Percentiles rank a stretch among this genome's conserved stretches.
Conservation (phyloP, 2,888 invertebrate genomes). For the Pristionchus japonicus region DNA sequence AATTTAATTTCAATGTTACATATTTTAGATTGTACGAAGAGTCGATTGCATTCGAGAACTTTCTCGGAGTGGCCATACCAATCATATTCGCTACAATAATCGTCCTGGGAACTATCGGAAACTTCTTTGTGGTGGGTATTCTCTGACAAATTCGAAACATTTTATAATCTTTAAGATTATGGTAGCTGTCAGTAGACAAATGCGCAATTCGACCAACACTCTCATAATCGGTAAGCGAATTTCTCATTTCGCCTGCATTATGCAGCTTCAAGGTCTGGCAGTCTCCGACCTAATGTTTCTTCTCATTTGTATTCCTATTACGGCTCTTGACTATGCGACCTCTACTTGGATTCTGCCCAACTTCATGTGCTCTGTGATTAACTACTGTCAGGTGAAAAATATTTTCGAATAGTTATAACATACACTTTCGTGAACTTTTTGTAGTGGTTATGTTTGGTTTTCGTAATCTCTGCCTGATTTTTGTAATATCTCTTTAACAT, state of each 20-base stretch:
- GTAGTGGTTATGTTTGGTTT: no score
- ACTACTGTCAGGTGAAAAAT: slow-evolving; percentile 81
- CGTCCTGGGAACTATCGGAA: slow-evolving; percentile 89
- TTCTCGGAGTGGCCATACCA: slow-evolving; percentile 69
- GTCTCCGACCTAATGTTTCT: slow-evolving; percentile 88
- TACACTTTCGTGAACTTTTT: no score
- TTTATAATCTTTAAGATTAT: slow-evolving; percentile 79
- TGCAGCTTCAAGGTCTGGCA: slow-evolving; percentile 64
- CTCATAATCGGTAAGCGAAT: slow-evolving; percentile 82
- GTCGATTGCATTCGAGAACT: slow-evolving; percentile 65
- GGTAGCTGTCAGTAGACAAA: slow-evolving; percentile 89
- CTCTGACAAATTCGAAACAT: no score
- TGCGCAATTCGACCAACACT: slow-evolving; percentile 93
- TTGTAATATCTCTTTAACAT: no score
- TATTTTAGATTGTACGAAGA: slow-evolving; percentile 65
- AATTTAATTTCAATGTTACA: slow-evolving; percentile 12
- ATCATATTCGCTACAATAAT: slow-evolving; percentile 87
- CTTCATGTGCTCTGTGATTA: slow-evolving; percentile 90
- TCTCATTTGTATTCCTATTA: slow-evolving; percentile 93
- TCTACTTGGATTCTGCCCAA: slow-evolving; percentile 92
- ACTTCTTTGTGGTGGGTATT: slow-evolving; percentile 85
- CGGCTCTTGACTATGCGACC: slow-evolving; percentile 89
- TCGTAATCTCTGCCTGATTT: no score
- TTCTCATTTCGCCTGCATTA: not conserved
- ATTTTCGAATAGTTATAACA: no score